Evolutionary conservation across 2,113 vertebrate genomes (phyloP).

Genomic region (Bungarus multicinctus): DNA sequence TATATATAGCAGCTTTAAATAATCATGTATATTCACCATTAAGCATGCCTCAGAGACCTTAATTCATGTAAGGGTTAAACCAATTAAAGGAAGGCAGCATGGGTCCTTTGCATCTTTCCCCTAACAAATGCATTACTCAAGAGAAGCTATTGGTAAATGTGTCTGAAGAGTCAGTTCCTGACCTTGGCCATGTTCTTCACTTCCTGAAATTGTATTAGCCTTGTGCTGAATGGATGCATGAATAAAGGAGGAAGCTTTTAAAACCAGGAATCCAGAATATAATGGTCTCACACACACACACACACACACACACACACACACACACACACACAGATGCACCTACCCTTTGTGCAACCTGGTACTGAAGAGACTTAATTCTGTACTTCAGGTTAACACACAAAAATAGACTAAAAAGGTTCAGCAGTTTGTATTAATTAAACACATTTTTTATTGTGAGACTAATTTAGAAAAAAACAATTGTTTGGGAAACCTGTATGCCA

Average conservation of each 20-base stretch:
- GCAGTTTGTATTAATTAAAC: background rate
- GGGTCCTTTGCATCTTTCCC: slow-evolving; percentile 35
- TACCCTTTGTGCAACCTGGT: background rate
- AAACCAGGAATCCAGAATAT: slow-evolving; percentile 16
- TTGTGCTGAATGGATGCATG: slow-evolving; percentile 43
- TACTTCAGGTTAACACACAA: background rate
- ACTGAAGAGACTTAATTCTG: rapidly evolving
- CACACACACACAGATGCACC: background rate
- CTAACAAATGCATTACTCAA: slow-evolving; percentile 48
- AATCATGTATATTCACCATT: background rate
- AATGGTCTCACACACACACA: slow-evolving; percentile 11
- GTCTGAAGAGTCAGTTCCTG: slow-evolving; percentile 40
- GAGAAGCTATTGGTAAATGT: slow-evolving; percentile 55
- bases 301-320: too few species aligned
- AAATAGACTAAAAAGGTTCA: background rate
- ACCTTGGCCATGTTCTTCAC: slow-evolving; percentile 52
- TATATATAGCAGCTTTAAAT: background rate
- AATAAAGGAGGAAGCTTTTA: slow-evolving; percentile 49
- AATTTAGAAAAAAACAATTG: background rate
- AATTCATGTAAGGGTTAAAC: slow-evolving; percentile 22
- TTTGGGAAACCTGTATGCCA: background rate
- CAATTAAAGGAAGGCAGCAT: background rate
- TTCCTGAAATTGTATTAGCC: slow-evolving; percentile 51
- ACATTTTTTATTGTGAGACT: background rate
- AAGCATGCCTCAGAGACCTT: background rate